A percentile compares a stretch with the other conserved stretches of the same genome.
Conservation (phyloP, 1,140 invertebrate genomes). For the Bombus balteatus region DNA sequence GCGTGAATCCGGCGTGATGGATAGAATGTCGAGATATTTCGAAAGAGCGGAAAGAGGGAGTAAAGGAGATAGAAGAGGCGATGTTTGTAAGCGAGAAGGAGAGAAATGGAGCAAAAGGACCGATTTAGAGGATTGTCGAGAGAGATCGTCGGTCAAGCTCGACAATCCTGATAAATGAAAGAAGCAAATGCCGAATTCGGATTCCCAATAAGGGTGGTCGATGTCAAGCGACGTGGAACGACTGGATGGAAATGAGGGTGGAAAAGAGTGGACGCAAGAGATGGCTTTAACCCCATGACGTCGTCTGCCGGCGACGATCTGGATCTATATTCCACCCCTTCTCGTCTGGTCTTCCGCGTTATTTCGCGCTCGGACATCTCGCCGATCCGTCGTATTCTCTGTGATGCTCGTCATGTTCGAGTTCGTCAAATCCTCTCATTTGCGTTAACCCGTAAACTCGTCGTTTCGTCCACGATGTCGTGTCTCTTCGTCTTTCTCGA, state of each 20-base stretch:
- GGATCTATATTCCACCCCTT: slow-evolving; percentile 33
- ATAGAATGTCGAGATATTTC: slow-evolving; percentile 53
- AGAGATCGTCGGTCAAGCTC: slow-evolving; percentile 62
- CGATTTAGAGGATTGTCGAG: slow-evolving; percentile 49
- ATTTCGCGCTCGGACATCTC: slow-evolving; percentile 42
- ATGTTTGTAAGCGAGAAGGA: neutral
- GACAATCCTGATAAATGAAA: slow-evolving; percentile 80
- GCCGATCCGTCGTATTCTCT: slow-evolving; percentile 10
- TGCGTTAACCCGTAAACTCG: neutral
- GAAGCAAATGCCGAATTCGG: slow-evolving; percentile 72
- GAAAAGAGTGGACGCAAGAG: slow-evolving; percentile 50
- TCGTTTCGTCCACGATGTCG: no score
- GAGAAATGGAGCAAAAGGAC: slow-evolving; percentile 18
- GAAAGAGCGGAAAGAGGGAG: slow-evolving; percentile 20
- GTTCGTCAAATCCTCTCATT: neutral
- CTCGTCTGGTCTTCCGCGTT: slow-evolving; percentile 32
- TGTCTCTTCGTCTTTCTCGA: neutral
- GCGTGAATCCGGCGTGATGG: slow-evolving; percentile 51
- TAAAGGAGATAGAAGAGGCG: neutral
- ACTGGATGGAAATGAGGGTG: slow-evolving; percentile 49
- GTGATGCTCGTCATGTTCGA: slow-evolving; percentile 2
- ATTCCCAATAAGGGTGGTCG: slow-evolving; percentile 59
- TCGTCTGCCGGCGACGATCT: slow-evolving; percentile 39
- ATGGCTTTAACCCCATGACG: slow-evolving; percentile 48
- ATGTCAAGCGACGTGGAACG: slow-evolving; percentile 49